Evolutionary conservation across 2,113 vertebrate genomes (phyloP).

Genomic region (Malurus alboscapulatus): DNA sequence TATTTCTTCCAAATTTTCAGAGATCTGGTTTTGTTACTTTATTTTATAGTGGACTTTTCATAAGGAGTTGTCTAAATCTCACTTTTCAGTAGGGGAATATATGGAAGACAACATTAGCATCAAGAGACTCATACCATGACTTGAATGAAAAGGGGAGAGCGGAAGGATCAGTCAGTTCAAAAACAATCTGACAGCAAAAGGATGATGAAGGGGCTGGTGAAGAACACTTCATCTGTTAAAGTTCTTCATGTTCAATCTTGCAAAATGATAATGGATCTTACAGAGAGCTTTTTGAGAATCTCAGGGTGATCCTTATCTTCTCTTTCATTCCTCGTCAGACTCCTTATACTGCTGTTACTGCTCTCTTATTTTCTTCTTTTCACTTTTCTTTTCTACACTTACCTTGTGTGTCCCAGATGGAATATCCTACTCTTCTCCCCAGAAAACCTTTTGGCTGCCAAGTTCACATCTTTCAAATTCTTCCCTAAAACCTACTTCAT

Average conservation of each 20-base stretch:
- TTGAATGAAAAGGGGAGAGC: neutral
- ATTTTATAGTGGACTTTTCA: neutral
- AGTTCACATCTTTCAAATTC: constrained; percentile 23
- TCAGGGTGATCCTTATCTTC: neutral
- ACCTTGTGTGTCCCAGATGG: neutral
- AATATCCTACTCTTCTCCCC: neutral
- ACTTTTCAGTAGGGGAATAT: neutral
- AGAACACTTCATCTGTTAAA: neutral
- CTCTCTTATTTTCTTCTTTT: neutral
- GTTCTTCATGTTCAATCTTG: neutral
- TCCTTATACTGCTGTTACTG: neutral
- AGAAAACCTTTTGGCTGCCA: neutral
- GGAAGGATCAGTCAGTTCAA: neutral
- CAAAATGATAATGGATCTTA: neutral
- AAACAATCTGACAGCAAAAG: neutral
- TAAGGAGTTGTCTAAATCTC: neutral
- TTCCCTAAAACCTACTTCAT: constrained; percentile 16
- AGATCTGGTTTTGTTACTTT: neutral
- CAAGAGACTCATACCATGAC: neutral
- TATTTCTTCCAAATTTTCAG: neutral
- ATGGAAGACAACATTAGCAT: neutral
- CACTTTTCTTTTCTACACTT: neutral
- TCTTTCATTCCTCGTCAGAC: neutral
- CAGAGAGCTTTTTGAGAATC: neutral
- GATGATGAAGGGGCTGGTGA: neutral